Conservation (phyloP, 2,113 vertebrate genomes). For the Cromileptes altivelis region DNA sequence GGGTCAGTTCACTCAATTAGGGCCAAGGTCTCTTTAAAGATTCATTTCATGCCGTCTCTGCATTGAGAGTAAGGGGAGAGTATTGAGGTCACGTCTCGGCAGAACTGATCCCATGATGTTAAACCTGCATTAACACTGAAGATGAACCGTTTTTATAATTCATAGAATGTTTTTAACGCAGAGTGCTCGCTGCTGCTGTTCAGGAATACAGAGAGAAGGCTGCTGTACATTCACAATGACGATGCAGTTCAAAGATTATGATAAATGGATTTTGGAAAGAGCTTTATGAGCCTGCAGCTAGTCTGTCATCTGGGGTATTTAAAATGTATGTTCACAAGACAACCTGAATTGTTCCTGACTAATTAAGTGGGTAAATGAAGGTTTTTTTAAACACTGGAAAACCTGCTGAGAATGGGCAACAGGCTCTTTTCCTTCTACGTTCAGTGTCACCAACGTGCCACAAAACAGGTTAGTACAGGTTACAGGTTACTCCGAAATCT, state of each 20-base stretch:
- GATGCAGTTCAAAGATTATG: not conserved
- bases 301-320: no score
- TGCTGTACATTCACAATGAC: no score
- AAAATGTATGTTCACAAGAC: no score
- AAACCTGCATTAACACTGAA: not conserved
- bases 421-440: no score
- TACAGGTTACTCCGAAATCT: no score
- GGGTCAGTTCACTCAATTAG: constrained; percentile 38
- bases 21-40: not conserved
- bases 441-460: no score
- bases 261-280: constrained; percentile 4
- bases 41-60: not conserved
- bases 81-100: constrained; percentile 9
- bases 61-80: not conserved
- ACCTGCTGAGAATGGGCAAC: no score
- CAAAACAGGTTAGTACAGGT: no score
- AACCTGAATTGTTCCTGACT: no score
- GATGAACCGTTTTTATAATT: not conserved
- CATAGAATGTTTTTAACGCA: not conserved
- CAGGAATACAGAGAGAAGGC: no score
- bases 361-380: no score
- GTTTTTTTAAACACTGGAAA: no score
- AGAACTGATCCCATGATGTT: not conserved
- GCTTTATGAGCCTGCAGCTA: not conserved
- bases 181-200: not conserved